Base-by-base conservation (phyloP, 2,113 vertebrate genomes). In the Anarrhichthys ocellatus region DNA sequence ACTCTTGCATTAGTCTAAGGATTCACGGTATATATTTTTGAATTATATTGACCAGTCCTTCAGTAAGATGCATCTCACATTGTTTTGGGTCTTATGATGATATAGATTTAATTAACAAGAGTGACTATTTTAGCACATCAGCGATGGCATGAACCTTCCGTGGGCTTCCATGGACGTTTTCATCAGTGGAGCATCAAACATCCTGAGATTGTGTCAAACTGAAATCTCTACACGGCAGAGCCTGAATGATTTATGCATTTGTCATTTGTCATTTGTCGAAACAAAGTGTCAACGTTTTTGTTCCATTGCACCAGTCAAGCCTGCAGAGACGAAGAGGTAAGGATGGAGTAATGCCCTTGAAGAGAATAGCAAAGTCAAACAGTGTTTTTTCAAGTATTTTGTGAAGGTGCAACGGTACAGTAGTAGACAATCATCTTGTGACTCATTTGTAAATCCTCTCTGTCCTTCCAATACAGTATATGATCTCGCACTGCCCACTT, bases 191-290 rank as follows among this genome's bases (percentile, higher is more conserved):
- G 84, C 87, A 84, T 90, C 92, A 90, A 79, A 84, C 76, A 84
- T 77, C 78, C 80, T 9, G 61, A 71, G 82, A 81, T 86, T 85
- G 70, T 93, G 92, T 92, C 88, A 88, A 83, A 66, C 80, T 82
- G 76, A 89, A 90, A 92, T 93, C 88, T 93, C 85, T 68, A 86
- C 52, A 74, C 88, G 62, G 75, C 87, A 79, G 89, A 91, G 80
- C 82, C 83, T 95, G 91, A 95, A 96, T 95, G 94, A 95, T 95
- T 94, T 90, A 95, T 94, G 93, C 89, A 88, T 92, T 94, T 95
- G 92, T 94, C 93, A 94, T 95, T 92, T 94, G 82, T 95, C 93
- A 94, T 96, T 96, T 94, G 94, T 92, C 91, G 87, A 93, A 94
- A 94, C 95, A 93, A 92, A 88, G 91, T 92, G 93, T 94, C 89